Base-by-base conservation (phyloP, 2,888 invertebrate species). In the Julus scandinavius region DNA sequence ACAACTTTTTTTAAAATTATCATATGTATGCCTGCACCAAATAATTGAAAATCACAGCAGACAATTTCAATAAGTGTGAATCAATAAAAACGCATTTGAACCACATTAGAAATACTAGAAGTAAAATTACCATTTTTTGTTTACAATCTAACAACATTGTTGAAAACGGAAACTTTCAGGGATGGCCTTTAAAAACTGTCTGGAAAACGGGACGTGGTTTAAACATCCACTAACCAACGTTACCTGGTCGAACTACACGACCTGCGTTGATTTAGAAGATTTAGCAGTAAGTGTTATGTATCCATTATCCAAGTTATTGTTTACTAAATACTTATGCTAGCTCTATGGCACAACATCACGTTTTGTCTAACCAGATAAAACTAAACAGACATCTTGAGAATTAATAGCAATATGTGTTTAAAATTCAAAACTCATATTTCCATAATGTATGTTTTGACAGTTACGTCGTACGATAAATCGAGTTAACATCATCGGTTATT, bases 401-500 rank as follows among this genome's bases (percentile, higher is more conserved):
- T 58, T 58, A n/a, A 58, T 58, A 17, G 4, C 9, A 40, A 29
- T 38, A 38, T 5, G 84, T 84, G 38, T 17, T 84, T 15, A 5
- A 49, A 40, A 13, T 85, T 17, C 29, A 45, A 45, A 7, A 85
- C 17, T 85, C 0, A n/a, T 45, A 85, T 4, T 5, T 7, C 1
- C 41, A 15, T 80, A 13, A 80, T 41, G n/a, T 85, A 41, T 83
- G 85, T 85, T 85, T n/a, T 85, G 29, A 29, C 49, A 96, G 96
- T 94, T 95, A 93, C 94, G 95, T 90, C 94, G 95, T 91, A 93
- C 94, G 89, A 95, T 97, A 90, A 95, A 95, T 92, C 94, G 95
- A 88, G 95, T 97, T 91, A 97, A 97, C 93, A 96, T 96, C 92
- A 94, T 95, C 50, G 98, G 98, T 90, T 98, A 98, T 93, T 94